Base-by-base conservation (phyloP, 2,888 invertebrate genomes). In the Calameuta pallipes region DNA sequence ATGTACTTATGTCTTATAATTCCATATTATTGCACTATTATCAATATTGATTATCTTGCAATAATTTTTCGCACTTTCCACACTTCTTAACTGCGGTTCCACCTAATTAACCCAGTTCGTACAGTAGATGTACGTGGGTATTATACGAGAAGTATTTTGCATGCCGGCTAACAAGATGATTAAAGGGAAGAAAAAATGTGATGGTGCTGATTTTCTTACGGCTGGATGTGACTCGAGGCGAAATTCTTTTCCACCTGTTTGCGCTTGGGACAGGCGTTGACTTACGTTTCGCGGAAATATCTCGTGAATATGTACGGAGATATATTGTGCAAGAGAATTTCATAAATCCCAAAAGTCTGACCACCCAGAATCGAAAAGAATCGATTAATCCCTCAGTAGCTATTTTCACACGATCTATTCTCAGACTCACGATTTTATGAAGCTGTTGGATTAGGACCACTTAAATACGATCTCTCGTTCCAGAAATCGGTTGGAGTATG, bases 131-230 rank as follows among this genome's bases (percentile, higher is more conserved):
- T 23, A 23, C 23, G 56, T 23, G 56, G 56, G 23, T 23, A 56
- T 56, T 56, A 56, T 56, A 1, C 23, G 23, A 56, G 56, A 23
- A 56, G 56, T 56, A 56, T 56, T 71, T 80, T 78, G 76, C 76
- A 37, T 73, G 78, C 36, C 69, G 80, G 78, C 78, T 80, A 80
- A 80, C 80, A 76, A 80, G 78, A 80, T 80, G 78, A 80, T 80
- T 80, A 80, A 76, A 56, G 56, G 56, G 56, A 23, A 56, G 56
- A 56, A 56, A 56, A 56, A 56, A 23, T 56, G 23, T 56, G 56
- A 56, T 23, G 56, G 56, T 56, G 56, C 56, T 56, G 56, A 56
- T 56, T 56, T 56, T 56, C 56, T 56, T 56, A 56, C 56, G 56
- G 56, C 56, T 56, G 56, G 23, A 3, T 56, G 56, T 56, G 56